Evolutionary conservation across 2,888 invertebrate species (phyloP), one percentile per base, ranked within the genome.

Genomic region (Drosophila niveifrons): DNA sequence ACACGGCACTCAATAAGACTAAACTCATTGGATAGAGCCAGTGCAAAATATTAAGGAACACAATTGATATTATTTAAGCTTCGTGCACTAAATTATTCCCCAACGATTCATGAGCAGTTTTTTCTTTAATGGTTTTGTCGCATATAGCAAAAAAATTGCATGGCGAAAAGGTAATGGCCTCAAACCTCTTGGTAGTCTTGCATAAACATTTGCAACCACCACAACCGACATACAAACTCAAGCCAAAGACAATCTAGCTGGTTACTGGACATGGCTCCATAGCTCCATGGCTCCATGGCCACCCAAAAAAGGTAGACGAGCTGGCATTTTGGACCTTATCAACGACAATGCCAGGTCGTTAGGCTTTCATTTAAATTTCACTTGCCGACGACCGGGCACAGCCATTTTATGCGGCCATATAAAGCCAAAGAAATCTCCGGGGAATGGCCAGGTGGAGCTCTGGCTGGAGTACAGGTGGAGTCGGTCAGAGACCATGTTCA

Each of bases 271-370:
- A 34, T 18, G 56, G 41, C 64, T 57, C 64, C 9, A 34, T 18
- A 56, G 41, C 64, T 57, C 64, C 57, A 61, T 57, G 56, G 34
- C 39, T 57, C 64, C 57, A 61, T 61, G 52, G 41, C 43, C 51
- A 23, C 39, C 39, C 28, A 58, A 66, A 58, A 66, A 55, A 66
- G 69, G 79, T 72, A 67, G 74, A 70, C 70, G 58, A 65, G 46
- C 68, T 51, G 66, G 51, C 68, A 75, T 72, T 79, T 79, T 64
- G 69, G 66, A 71, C 81, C 88, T 88, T 85, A 86, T 88, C 82
- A 80, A 88, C 87, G 75, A 80, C 84, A 82, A 78, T 76, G 84
- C 74, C 83, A 78, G 83, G 82, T 88, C 88, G 89, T 89, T 87
- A 88, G 89, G 89, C 85, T 80, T 85, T 82, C 87, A 88, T 83